phyloP scores from a whole-genome alignment of 2,888 invertebrate genomes.

The Polylopha cassiicola region DNA sequence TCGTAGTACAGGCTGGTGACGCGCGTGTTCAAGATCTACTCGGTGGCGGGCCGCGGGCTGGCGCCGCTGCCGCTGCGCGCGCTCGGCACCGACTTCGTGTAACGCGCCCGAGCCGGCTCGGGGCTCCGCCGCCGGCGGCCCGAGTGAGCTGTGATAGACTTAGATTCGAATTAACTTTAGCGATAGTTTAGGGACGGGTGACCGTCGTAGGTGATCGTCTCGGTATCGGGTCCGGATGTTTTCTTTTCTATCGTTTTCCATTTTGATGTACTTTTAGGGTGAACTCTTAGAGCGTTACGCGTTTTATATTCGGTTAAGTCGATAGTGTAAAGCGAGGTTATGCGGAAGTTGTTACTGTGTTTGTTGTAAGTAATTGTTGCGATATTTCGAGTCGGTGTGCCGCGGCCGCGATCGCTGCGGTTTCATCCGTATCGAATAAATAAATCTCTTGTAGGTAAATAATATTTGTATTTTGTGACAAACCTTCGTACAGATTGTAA shows the following conservation, averaged over 20 bases:
- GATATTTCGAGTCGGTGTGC: conserved; percentile 42
- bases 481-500: conserved; percentile 45
- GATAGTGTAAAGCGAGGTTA: conserved; percentile 45
- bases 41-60: conserved; percentile 47
- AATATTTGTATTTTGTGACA: conserved; percentile 51
- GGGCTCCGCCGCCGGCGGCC: conserved; percentile 32
- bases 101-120: conserved; percentile 23
- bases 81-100: conserved; percentile 21
- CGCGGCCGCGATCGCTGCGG: conserved; percentile 25
- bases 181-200: not conserved
- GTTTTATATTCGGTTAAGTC: conserved; percentile 68
- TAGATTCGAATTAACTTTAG: conserved; percentile 25
- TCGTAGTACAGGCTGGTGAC: conserved; percentile 72
- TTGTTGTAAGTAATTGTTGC: conserved; percentile 59
- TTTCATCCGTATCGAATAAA: conserved; percentile 11
- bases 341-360: conserved; percentile 57
- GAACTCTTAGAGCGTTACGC: conserved; percentile 61
- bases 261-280: conserved; percentile 73
- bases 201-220: too few species aligned
- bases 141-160: conserved; percentile 73
- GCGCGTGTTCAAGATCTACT: conserved; percentile 71
- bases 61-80: conserved; percentile 33
- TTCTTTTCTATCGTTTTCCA: conserved; percentile 66
- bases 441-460: conserved; percentile 19
- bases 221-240: too few species aligned